Evolutionary conservation across 2,888 invertebrate species (phyloP), one percentile per base, ranked within the genome.

Genomic region (Torymus texanus): DNA sequence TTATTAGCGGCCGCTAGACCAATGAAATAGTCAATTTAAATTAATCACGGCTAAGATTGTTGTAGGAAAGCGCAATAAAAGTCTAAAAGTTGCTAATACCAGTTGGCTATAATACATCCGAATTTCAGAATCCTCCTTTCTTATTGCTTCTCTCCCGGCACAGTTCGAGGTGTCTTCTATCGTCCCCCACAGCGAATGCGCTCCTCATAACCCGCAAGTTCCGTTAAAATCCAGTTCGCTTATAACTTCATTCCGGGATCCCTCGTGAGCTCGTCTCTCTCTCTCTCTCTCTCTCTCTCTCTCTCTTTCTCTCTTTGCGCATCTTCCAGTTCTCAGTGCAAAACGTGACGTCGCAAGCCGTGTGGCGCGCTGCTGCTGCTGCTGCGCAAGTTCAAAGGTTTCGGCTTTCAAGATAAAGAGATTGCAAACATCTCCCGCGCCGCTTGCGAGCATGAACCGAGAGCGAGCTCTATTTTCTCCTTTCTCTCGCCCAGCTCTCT

Each of bases 311-410:
- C n/a, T n/a, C n/a, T n/a, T n/a, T n/a, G n/a, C n/a, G n/a, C 18
- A 62, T 73, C 63, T 63, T 62, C 55, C 68, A n/a, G 29, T 8
- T 5, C 41, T 41, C 41, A 8, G 41, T 8, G 41, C 18, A 61
- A 62, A 72, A 72, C 71, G 61, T 72, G 71, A 72, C 61, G 21
- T 53, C 51, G 71, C 71, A 59, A 2, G 29, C 29, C 29, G 29
- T 5, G 29, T 29, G 41, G 51, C 68, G 68, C 29, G 16, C 11
- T 24, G 55, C 16, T 51, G 21, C 61, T 21, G 21, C 21, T 21
- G 21, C 21, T 21, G 3, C 14, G 41, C 56, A 58, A 78, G 78
- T 73, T 78, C 73, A 78, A 78, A 78, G 77, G 78, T 78, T 77
- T 78, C 56, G 29, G 53, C 72, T 65, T 65, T 59, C 71, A 16